phyloP scores from a whole-genome alignment of 2,797 vertebrate genomes.

The Eulemur rubriventer region DNA sequence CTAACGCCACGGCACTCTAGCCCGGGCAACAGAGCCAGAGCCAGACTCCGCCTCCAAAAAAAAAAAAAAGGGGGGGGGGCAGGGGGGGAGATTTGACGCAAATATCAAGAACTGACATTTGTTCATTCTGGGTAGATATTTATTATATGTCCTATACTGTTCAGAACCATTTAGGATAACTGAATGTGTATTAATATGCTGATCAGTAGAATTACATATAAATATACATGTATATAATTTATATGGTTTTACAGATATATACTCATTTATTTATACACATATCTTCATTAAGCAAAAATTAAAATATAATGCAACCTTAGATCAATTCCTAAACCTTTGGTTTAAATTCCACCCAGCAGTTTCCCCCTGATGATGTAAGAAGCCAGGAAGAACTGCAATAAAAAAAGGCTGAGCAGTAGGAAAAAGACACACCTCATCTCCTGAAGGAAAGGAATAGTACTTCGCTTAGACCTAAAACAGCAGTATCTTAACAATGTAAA shows the following conservation, averaged over 20 bases:
- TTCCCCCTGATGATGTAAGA: background rate
- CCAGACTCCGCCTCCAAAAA: too few species aligned
- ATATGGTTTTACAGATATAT: background rate
- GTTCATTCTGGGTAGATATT: background rate
- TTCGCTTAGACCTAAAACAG: background rate
- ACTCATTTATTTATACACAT: background rate
- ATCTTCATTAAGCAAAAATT: background rate
- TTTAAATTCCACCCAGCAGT: background rate
- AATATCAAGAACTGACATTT: background rate
- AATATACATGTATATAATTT: background rate
- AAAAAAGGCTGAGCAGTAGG: background rate
- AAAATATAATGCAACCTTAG: background rate
- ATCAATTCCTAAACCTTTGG: background rate
- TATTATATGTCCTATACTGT: background rate
- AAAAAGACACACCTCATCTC: background rate
- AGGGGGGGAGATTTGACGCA: background rate
- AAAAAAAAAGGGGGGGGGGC: too few species aligned
- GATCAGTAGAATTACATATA: background rate
- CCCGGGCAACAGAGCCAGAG: too few species aligned
- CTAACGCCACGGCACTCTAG: too few species aligned
- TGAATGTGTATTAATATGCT: background rate
- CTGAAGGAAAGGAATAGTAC: background rate
- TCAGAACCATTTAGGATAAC: background rate
- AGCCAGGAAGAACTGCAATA: slow-evolving; percentile 9
- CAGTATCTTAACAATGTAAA: background rate